Evolutionary conservation across 2,888 invertebrate genomes (phyloP), one percentile per base, ranked within the genome.

Genomic region (Fragum whitleyi): DNA sequence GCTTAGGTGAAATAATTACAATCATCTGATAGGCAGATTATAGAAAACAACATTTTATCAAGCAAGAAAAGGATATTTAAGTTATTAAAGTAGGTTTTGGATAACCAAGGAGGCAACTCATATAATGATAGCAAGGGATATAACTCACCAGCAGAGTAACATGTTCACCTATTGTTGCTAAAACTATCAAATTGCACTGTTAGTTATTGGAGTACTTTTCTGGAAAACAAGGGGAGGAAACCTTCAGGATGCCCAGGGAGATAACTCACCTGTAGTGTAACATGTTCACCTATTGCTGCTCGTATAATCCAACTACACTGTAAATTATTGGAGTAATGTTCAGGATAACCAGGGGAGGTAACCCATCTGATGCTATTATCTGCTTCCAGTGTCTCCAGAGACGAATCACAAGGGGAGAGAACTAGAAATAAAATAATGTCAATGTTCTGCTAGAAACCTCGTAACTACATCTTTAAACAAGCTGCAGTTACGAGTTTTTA

Each of bases 241-340:
- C 39, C 39, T 14, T 39, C 39, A 39, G 39, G 7, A 9, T 39
- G 7, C 47, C 5, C 3, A 36, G 32, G 32, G 47, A 47, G 47
- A 47, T n/a, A 47, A 47, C 19, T 47, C 47, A 47, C 65, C 65
- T 65, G 39, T 39, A 65, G 65, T 9, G 65, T 65, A 2, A 42
- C 65, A 65, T 65, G 65, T 65, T 65, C 42, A 6, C 36, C 65
- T 42, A 36, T 39, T 19, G 23, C 65, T 36, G 65, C 65, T 42
- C 65, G 0, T 16, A 91, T 87, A 21, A 83, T 72, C 91, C 91
- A 91, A 42, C 86, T 85, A 81, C 88, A 90, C 47, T 89, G 81
- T 28, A 89, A 78, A 55, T 87, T 89, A 26, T 81, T 81, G 19
- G 82, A 80, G 70, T 88, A 88, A 21, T 65, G 36, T 29, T 70